Evolutionary conservation across 1,140 invertebrate species (phyloP).

Genomic region (Procambarus clarkii): DNA sequence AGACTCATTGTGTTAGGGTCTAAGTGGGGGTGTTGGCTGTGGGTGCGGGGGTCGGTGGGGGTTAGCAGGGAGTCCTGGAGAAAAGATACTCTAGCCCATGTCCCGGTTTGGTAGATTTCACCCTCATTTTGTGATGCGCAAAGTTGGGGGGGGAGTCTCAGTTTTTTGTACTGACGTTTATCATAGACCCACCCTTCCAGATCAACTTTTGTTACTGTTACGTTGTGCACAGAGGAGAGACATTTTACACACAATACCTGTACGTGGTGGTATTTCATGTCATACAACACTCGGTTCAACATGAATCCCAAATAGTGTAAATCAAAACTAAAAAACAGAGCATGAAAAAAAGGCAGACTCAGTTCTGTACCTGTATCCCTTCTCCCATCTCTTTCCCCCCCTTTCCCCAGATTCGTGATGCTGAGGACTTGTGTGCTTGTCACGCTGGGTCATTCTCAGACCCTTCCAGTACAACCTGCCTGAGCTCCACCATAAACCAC

Average conservation of each 20-base stretch:
- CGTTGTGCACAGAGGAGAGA: constrained; percentile 28
- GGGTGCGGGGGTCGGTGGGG: neutral
- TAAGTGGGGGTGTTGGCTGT: neutral
- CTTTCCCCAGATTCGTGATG: too few species aligned
- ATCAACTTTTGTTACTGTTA: constrained; percentile 39
- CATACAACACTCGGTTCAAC: neutral
- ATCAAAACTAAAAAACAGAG: constrained; percentile 18
- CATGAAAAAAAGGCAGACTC: constrained; percentile 36
- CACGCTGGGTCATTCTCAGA: neutral
- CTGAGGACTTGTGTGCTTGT: neutral
- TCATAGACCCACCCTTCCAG: constrained; percentile 35
- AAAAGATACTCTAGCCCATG: constrained; percentile 8
- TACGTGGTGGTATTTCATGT: constrained; percentile 5
- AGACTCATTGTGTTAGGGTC: too few species aligned
- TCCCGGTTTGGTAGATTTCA: constrained; percentile 43
- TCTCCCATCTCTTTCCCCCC: neutral
- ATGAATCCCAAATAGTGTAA: constrained; percentile 49
- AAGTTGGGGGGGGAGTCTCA: constrained; percentile 38
- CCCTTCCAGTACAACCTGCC: neutral
- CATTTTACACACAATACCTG: constrained; percentile 18
- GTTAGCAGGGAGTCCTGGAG: neutral
- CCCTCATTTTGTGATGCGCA: constrained; percentile 25
- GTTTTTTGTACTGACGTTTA: constrained; percentile 48
- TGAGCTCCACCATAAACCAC: neutral
- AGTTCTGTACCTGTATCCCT: constrained; percentile 1